Evolutionary conservation across 2,888 invertebrate species (phyloP), one percentile per base, ranked within the genome.

Genomic region (Tortrix viridana): DNA sequence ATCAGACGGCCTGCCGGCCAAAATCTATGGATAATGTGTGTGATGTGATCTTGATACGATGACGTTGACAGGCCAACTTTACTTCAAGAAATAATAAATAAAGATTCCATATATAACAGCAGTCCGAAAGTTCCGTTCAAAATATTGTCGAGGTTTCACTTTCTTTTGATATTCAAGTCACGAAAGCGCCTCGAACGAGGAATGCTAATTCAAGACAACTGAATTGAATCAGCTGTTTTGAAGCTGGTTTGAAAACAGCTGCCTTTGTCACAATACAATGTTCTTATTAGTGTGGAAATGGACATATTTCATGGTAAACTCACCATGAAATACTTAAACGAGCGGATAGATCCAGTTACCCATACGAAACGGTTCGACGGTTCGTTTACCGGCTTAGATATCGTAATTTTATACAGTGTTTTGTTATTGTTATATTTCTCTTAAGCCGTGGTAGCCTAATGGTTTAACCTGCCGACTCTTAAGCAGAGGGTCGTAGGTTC

Each of bases 91-190:
- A n/a, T 32, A 12, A 32, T 12, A 32, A 32, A 32, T 12, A 12
- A 32, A 32, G 12, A 32, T 32, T 12, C 32, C 32, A 32, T 32
- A 41, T 65, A 67, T 64, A 60, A 69, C 67, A 67, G 72, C 75
- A 71, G 74, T 68, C 76, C 69, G 80, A 82, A 78, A 82, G 82
- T 80, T 70, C 71, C 71, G 74, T 73, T 71, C 66, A 65, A 62
- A 68, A 73, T 74, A 74, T 74, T 68, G 9, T 37, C n/a, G n/a
- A 41, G 74, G 73, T 86, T 82, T 86, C 86, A 84, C 86, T 86
- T 86, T 86, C 80, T 71, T 78, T 73, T 71, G 64, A 65, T 60
- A 84, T 80, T 82, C 80, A 69, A 65, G 69, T 74, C 85, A 85
- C 83, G 84, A 80, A 74, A 71, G 71, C 67, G 70, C 67, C 69